Percentiles rank a stretch among this genome's conserved stretches.
Evolutionary conservation across 1,140 invertebrate genomes (phyloP).

Genomic region (Zaprionus tsacasi): DNA sequence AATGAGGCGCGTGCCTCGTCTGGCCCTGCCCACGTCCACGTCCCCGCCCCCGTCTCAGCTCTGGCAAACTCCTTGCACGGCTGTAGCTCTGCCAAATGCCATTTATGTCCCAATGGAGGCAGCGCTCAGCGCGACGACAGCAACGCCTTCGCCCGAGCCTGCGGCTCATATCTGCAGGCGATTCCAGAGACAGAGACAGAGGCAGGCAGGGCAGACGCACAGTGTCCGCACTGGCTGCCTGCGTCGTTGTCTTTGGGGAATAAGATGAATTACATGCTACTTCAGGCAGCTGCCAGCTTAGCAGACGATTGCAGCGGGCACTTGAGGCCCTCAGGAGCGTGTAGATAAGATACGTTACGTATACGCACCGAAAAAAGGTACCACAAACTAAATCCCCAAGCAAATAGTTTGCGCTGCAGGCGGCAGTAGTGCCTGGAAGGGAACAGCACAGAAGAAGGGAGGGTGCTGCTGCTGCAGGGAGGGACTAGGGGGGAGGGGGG

Average conservation of each 20-base stretch:
- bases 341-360: slow-evolving; percentile 64
- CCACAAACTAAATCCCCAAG: slow-evolving; percentile 75
- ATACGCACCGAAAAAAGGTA: slow-evolving; percentile 66
- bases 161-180: slow-evolving; percentile 18
- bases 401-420: slow-evolving; percentile 67
- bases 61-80: not conserved
- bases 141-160: slow-evolving; percentile 47
- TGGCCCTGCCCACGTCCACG: not conserved
- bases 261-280: slow-evolving; percentile 82
- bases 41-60: too few relatives aligned
- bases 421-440: not conserved
- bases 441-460: not conserved
- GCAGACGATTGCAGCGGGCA: slow-evolving; percentile 39
- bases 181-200: not conserved
- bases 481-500: not conserved
- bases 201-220: not conserved
- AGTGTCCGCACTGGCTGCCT: not conserved
- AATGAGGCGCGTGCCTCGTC: slow-evolving; percentile 73
- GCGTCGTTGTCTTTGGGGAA: slow-evolving; percentile 69
- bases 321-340: slow-evolving; percentile 55
- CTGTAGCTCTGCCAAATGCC: slow-evolving; percentile 59
- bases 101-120: slow-evolving; percentile 79
- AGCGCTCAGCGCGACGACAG: slow-evolving; percentile 72
- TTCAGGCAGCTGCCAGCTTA: slow-evolving; percentile 60
- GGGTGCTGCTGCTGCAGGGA: not conserved